Evolutionary conservation across 2,113 vertebrate genomes (phyloP).

Genomic region (Cephalopterus ornatus): DNA sequence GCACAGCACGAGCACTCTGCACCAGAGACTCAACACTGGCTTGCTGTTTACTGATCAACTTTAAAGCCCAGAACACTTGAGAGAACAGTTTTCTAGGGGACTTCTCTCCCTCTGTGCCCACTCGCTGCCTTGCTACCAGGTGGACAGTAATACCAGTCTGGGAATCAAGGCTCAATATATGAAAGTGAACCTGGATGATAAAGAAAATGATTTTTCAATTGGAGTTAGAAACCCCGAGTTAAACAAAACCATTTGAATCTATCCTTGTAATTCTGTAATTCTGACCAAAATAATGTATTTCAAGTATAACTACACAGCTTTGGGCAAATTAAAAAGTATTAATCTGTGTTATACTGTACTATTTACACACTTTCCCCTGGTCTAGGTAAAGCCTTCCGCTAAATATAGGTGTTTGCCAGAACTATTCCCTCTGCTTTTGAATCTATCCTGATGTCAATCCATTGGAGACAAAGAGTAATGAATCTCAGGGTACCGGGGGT

Average conservation of each 20-base stretch:
- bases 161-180: not conserved
- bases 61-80: not conserved
- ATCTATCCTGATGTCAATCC: not conserved
- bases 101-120: not conserved
- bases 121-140: not conserved
- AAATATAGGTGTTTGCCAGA: not conserved
- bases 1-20: rapidly evolving
- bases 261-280: not conserved
- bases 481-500: not conserved
- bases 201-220: not conserved
- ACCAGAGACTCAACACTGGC: not conserved
- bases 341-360: not conserved
- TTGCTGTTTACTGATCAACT: not conserved
- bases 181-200: not conserved
- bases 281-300: not conserved
- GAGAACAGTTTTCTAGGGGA: not conserved
- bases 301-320: not conserved
- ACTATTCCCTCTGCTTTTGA: not conserved
- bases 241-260: not conserved
- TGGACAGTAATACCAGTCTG: not conserved
- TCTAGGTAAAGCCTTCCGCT: not conserved
- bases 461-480: not conserved
- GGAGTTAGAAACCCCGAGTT: not conserved
- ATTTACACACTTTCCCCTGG: not conserved
- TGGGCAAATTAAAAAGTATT: not conserved